Conservation (phyloP, 2,113 vertebrate species). For the Pseudorhombus dupliciocellatus region DNA sequence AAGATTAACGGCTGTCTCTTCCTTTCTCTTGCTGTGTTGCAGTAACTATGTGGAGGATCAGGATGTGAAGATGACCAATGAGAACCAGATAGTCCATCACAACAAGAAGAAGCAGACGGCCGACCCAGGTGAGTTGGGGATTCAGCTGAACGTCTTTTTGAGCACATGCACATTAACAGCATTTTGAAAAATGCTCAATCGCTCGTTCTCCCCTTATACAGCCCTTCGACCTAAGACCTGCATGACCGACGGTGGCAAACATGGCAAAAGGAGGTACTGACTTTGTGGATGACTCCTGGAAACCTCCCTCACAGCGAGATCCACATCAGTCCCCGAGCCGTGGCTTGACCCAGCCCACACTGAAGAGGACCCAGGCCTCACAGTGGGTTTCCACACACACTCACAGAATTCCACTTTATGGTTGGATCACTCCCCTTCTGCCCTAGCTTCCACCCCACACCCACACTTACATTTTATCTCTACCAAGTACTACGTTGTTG, state of each 20-base stretch:
- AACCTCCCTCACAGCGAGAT: constrained; percentile 9
- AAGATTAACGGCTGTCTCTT: not conserved
- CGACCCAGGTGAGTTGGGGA: constrained; percentile 85
- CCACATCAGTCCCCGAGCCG: not conserved
- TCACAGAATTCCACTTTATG: constrained; percentile 56
- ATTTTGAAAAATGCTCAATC: not conserved
- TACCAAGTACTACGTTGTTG: constrained; percentile 33
- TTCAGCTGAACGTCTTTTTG: not conserved
- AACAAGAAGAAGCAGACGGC: constrained; percentile 86
- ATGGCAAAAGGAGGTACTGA: constrained; percentile 83
- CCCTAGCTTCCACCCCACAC: constrained; percentile 13
- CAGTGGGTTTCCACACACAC: constrained; percentile 10
- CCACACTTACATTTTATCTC: constrained; percentile 24
- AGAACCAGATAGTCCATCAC: constrained; percentile 89
- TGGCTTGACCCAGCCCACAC: not conserved
- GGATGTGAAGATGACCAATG: constrained; percentile 95
- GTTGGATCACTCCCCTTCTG: constrained; percentile 39
- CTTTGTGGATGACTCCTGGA: constrained; percentile 23
- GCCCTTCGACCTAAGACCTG: constrained; percentile 96
- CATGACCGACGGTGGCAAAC: constrained; percentile 85
- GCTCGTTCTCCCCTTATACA: constrained; percentile 65
- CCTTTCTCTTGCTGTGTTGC: constrained; percentile 44
- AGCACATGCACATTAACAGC: not conserved
- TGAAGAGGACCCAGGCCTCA: constrained; percentile 14
- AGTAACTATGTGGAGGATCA: constrained; percentile 92